Conservation (phyloP, 2,797 vertebrate genomes). For the Chloroceryle inda region DNA sequence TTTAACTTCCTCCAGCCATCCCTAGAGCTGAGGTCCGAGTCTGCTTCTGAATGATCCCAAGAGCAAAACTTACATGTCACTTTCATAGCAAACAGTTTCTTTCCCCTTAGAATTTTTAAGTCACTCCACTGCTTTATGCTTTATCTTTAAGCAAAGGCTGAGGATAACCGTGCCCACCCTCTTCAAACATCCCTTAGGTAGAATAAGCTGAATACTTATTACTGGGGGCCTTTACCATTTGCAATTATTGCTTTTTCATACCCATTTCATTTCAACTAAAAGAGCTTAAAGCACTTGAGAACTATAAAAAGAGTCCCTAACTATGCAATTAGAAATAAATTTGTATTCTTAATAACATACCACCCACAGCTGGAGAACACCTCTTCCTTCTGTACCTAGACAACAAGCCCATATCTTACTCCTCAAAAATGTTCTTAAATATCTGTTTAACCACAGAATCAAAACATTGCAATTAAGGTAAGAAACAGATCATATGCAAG, state of each 20-base stretch:
- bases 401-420: background rate
- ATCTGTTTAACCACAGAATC: conserved; percentile 4
- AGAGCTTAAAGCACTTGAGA: conserved; percentile 22
- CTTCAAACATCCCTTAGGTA: background rate
- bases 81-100: background rate
- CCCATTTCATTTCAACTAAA: conserved; percentile 17
- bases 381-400: background rate
- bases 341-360: conserved; percentile 26
- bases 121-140: background rate
- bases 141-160: background rate
- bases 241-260: conserved; percentile 17
- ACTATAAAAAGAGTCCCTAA: background rate
- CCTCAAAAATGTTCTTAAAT: conserved; percentile 4
- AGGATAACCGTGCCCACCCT: background rate
- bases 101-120: background rate
- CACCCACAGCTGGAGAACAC: conserved; percentile 22
- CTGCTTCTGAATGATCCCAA: background rate
- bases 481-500: conserved; percentile 43
- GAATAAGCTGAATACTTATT: background rate
- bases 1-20: background rate
- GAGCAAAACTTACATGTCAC: background rate
- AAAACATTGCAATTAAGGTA: conserved; percentile 28
- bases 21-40: background rate
- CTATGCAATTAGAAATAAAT: conserved; percentile 21
- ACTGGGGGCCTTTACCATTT: background rate